Evolutionary conservation across 2,797 vertebrate species (phyloP).

Genomic region (Sebastes hubbsi): DNA sequence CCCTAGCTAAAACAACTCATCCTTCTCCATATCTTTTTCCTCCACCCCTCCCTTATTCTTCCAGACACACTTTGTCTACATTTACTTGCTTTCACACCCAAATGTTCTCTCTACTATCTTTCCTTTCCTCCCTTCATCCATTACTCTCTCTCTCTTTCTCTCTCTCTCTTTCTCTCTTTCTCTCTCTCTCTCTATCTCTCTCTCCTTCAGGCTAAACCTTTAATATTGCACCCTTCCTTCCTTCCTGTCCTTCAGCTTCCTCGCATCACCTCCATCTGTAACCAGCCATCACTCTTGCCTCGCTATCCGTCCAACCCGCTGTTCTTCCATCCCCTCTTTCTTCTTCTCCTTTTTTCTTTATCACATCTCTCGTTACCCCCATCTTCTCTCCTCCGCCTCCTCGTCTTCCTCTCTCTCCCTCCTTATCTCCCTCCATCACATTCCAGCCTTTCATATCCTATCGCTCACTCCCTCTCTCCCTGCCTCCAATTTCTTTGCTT

Average conservation of each 20-base stretch:
- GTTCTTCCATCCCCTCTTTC: background rate
- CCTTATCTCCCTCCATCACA: constrained; percentile 1
- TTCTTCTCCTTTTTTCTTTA: background rate
- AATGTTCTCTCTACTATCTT: background rate
- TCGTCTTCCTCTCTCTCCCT: background rate
- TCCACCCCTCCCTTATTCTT: background rate
- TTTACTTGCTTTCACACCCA: background rate
- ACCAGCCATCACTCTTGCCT: background rate
- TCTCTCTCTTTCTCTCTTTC: background rate
- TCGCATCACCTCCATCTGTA: background rate
- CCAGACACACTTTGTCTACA: background rate
- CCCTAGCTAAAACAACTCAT: background rate
- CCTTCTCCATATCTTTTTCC: constrained; percentile 30
- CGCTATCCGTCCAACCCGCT: background rate
- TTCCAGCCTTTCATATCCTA: constrained; percentile 9
- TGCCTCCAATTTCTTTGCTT: constrained; percentile 15
- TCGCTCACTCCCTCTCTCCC: constrained; percentile 1
- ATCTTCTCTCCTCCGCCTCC: background rate
- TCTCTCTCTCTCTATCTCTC: background rate
- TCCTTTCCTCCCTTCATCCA: background rate
- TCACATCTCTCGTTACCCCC: background rate
- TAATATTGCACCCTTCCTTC: background rate
- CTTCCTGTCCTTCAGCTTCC: background rate
- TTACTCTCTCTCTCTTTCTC: background rate
- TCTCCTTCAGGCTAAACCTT: background rate